Percentiles rank a stretch among this genome's conserved stretches.
phyloP scores from a whole-genome alignment of 2,888 invertebrate genomes.

The Amiota communis region DNA sequence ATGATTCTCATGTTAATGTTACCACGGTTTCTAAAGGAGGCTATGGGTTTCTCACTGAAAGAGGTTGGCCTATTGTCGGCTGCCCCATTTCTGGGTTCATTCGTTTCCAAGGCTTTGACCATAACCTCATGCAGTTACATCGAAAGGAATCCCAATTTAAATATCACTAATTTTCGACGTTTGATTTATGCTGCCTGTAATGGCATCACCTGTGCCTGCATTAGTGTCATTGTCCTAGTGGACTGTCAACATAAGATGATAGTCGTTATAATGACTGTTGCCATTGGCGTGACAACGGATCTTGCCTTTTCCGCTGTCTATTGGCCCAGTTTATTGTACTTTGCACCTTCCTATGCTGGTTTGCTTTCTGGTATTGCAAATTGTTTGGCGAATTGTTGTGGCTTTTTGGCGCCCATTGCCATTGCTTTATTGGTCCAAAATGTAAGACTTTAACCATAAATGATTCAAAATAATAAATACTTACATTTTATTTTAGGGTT shows the following conservation, averaged over 20 bases:
- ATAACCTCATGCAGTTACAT: conserved; percentile 53
- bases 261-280: conserved; percentile 67
- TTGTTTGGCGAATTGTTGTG: conserved; percentile 71
- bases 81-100: conserved; percentile 61
- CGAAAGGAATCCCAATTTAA: conserved; percentile 48
- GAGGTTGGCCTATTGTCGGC: conserved; percentile 63
- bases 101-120: conserved; percentile 59
- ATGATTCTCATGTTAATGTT: conserved; percentile 70
- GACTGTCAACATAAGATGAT: conserved; percentile 64
- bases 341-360: conserved; percentile 74
- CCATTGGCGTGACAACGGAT: conserved; percentile 69
- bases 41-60: conserved; percentile 71
- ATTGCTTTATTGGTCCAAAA: conserved; percentile 69
- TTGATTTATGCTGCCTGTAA: conserved; percentile 56
- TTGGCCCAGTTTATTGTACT: conserved; percentile 73
- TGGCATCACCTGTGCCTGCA: conserved; percentile 52
- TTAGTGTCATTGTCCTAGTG: conserved; percentile 64
- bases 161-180: conserved; percentile 56
- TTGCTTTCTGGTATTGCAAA: conserved; percentile 74
- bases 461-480: conserved; percentile 4
- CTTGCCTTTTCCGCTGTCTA: conserved; percentile 73
- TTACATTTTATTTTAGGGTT: conserved; percentile 63
- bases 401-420: conserved; percentile 71
- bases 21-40: conserved; percentile 73
- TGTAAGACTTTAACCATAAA: conserved; percentile 51